These are phyloP conservation scores for Drosophila kepulauana DNA, from an alignment of 1,140 invertebrate genomes.

Conservation along the genomic window DNA sequence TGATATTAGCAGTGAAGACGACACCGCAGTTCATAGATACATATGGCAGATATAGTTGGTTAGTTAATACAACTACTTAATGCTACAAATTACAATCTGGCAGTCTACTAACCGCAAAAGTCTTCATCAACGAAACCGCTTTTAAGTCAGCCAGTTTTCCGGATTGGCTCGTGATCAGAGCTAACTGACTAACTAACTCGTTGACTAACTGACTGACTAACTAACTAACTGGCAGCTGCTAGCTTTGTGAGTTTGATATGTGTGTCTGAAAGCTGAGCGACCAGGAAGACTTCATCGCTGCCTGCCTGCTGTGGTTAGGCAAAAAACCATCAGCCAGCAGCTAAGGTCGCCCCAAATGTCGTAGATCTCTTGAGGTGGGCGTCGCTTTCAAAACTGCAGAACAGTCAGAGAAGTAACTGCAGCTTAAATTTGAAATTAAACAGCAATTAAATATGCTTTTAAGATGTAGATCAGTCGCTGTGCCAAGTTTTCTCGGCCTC, in stretches of 20 bases:
- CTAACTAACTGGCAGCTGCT: constrained; percentile 38
- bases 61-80: constrained; percentile 44
- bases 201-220: constrained; percentile 12
- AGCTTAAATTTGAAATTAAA: too few relatives aligned
- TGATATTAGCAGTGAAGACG: constrained; percentile 44
- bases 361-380: constrained; percentile 9
- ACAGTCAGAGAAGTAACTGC: background rate
- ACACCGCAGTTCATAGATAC: constrained; percentile 19
- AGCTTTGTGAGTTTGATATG: constrained; percentile 49
- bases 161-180: constrained; percentile 59
- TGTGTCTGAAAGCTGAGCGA: constrained; percentile 35
- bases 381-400: constrained; percentile 10
- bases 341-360: constrained; percentile 63
- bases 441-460: too few relatives aligned
- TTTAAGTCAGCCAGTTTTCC: constrained; percentile 48
- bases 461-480: too few relatives aligned
- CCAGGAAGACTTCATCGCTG: constrained; percentile 56
- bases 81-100: constrained; percentile 61
- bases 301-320: constrained; percentile 53
- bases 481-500: too few relatives aligned
- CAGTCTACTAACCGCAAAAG: constrained; percentile 75
- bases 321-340: constrained; percentile 31
- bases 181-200: constrained; percentile 39
- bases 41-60: constrained; percentile 37
- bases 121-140: constrained; percentile 57